Conservation (phyloP, 2,888 invertebrate species). For the Adineta ricciae region DNA sequence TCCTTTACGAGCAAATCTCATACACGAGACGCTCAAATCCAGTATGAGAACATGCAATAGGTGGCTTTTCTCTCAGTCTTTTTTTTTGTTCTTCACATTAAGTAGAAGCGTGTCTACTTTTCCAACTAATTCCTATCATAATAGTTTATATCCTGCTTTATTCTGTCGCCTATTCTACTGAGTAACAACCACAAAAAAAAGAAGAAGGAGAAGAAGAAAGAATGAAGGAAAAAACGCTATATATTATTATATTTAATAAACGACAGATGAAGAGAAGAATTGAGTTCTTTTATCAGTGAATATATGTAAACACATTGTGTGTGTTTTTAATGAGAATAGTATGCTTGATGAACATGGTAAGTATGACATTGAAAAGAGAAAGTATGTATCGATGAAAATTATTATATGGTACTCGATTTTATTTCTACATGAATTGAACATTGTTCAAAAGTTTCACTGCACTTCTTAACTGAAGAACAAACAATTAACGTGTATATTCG, state of each 20-base stretch:
- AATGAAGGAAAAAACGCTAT: background rate
- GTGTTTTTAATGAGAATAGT: background rate
- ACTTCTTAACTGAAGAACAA: too few species aligned
- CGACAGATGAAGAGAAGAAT: background rate
- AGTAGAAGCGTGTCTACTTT: background rate
- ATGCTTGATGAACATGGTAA: background rate
- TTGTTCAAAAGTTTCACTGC: too few species aligned
- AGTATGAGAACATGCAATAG: background rate
- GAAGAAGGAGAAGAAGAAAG: background rate
- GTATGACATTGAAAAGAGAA: background rate
- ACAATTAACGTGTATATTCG: too few species aligned
- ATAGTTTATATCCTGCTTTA: background rate
- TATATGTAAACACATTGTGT: background rate
- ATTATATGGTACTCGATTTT: background rate
- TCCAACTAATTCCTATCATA: background rate
- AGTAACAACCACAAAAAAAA: background rate
- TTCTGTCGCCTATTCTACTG: background rate
- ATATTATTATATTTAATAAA: background rate
- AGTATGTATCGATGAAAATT: background rate
- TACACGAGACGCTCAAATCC: background rate
- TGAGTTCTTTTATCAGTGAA: background rate
- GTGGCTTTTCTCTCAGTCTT: background rate
- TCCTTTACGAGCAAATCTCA: background rate
- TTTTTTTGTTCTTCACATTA: background rate
- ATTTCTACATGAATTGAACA: too few species aligned